A percentile compares a stretch with the other conserved stretches of the same genome.
These are phyloP conservation scores for Polypedilum vanderplanki DNA, from an alignment of 1,140 invertebrate genomes.

Conservation along the genomic window DNA sequence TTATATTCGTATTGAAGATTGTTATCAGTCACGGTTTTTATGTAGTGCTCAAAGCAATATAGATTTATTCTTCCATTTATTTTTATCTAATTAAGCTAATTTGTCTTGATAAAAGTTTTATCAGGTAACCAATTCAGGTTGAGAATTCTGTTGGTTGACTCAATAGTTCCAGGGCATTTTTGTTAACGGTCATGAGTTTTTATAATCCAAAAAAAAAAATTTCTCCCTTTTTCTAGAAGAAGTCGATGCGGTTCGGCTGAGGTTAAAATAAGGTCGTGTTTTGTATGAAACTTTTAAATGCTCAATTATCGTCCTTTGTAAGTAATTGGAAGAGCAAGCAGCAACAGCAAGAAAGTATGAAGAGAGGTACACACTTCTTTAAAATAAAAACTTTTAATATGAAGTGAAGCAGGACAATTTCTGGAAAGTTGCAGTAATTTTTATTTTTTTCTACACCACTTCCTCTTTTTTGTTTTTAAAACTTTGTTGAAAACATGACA, in stretches of 20 bases:
- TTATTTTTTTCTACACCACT: too few relatives aligned
- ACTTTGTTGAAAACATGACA: too few relatives aligned
- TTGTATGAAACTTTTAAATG: background rate
- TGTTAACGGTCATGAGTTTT: slow-evolving; percentile 2
- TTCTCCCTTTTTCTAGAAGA: background rate
- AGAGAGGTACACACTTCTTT: too few relatives aligned
- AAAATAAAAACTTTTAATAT: too few relatives aligned
- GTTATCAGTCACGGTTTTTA: background rate
- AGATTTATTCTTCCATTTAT: slow-evolving; percentile 26
- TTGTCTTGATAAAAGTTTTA: slow-evolving; percentile 21
- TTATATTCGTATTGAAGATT: slow-evolving; percentile 28
- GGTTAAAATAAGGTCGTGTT: slow-evolving; percentile 11
- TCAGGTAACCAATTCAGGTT: slow-evolving; percentile 16
- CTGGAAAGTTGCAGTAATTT: too few relatives aligned
- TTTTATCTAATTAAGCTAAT: slow-evolving; percentile 27
- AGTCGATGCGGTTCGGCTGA: background rate
- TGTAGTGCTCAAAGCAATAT: background rate
- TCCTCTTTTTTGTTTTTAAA: too few relatives aligned
- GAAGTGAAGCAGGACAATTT: too few relatives aligned
- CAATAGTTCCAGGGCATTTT: slow-evolving; percentile 1
- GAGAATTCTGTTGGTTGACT: background rate
- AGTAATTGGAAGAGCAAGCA: background rate
- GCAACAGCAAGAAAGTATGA: too few relatives aligned
- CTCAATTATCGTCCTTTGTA: background rate
- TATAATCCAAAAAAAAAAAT: background rate